Evolutionary conservation across 1,140 invertebrate species (phyloP).

Genomic region (Trichonephila clavata): DNA sequence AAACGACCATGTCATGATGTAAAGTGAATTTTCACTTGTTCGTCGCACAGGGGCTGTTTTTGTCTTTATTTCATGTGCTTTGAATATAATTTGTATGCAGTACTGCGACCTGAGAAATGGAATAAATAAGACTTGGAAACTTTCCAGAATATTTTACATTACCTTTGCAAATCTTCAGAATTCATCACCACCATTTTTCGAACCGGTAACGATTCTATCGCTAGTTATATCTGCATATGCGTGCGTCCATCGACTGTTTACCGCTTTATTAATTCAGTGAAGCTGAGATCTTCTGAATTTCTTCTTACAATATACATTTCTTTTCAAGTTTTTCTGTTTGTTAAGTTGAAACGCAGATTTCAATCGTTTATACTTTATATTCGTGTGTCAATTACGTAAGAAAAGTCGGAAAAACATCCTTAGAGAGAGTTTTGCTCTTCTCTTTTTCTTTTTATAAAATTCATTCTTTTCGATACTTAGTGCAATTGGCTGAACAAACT

Average conservation of each 20-base stretch:
- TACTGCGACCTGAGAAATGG: neutral
- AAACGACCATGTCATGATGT: neutral
- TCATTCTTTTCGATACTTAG: no score
- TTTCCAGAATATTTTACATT: constrained; percentile 30
- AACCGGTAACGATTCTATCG: neutral
- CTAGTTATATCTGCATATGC: constrained; percentile 1
- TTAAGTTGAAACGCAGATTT: neutral
- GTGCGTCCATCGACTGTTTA: neutral
- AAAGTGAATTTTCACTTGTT: neutral
- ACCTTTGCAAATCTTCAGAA: constrained; percentile 27
- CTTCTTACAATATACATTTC: neutral
- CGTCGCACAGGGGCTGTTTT: neutral
- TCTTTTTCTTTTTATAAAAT: no score
- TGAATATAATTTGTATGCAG: constrained; percentile 14
- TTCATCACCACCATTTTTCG: constrained; percentile 16
- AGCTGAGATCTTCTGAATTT: neutral
- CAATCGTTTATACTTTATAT: neutral
- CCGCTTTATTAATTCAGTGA: neutral
- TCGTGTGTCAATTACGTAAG: neutral
- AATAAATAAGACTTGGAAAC: constrained; percentile 23
- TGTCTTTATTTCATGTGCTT: neutral
- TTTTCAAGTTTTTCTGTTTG: neutral
- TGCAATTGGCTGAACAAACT: no score
- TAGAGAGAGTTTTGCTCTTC: neutral
- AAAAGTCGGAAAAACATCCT: neutral